Evolutionary conservation across 2,888 invertebrate genomes (phyloP), one percentile per base, ranked within the genome.

Genomic region (Neoitamus cyanurus): DNA sequence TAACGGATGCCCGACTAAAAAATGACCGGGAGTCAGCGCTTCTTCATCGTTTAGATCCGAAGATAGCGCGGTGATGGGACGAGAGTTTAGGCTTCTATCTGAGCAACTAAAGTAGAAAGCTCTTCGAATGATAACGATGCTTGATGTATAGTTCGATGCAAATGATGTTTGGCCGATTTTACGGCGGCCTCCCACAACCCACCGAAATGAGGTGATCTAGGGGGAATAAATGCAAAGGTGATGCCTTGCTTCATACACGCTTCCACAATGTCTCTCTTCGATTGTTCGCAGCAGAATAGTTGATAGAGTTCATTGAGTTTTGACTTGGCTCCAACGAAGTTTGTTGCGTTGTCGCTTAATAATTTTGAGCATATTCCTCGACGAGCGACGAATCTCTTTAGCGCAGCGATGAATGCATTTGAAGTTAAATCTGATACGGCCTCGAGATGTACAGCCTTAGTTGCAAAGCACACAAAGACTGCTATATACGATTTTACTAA

Each of bases 121-220:
- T 89, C 88, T 83, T 88, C 87, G 37, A 85, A 87, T 0, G 87
- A 88, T 6, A 88, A 82, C 20, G 73, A 84, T 13, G 73, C 9
- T 13, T 86, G 83, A 6, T 88, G 87, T 5, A 88, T 78, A 5
- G 87, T 84, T 30, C 87, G 84, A 11, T 85, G 80, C 3, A 89
- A 80, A 77, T 88, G 89, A 83, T 83, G 85, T 84, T 89, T 89
- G 6, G 87, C 85, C 0, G 86, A 86, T 77, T 88, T 88, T 4
- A 89, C 87, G 5, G 86, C 87, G 2, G 88, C 87, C 83, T 89
- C 89, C 88, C 88, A 89, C 4, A 88, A 58, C 3, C 89, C 88
- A 5, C 89, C 88, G 77, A 88, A 88, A 83, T 89, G 88, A 15
- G 88, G 88, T 6, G 88, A 84, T 13, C 78, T 58, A 2, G 88